Conservation (phyloP, 2,888 invertebrate species). For the Cephonodes hylas region DNA sequence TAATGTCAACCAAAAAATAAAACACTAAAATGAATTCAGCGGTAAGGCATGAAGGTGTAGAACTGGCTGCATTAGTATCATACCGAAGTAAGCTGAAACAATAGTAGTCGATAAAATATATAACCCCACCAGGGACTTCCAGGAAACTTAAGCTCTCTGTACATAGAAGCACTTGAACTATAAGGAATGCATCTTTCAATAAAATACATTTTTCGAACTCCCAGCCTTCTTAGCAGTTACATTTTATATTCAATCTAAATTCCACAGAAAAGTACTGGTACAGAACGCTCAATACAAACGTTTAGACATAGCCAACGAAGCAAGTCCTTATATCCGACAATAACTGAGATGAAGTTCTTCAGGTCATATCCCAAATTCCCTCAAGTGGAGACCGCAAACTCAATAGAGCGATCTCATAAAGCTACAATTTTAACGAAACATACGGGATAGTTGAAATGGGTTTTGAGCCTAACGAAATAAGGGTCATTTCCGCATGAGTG, state of each 20-base stretch:
- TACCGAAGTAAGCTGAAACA: no score
- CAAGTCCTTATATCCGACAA: slow-evolving; percentile 6
- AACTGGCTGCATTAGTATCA: no score
- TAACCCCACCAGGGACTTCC: no score
- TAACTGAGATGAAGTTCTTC: slow-evolving; percentile 15
- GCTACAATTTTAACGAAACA: slow-evolving; percentile 26
- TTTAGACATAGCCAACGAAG: slow-evolving; percentile 6
- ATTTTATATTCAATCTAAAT: not conserved
- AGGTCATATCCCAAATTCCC: slow-evolving; percentile 38
- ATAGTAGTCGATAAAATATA: no score
- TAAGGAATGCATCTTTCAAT: no score
- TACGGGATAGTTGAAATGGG: not conserved
- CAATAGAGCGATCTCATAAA: slow-evolving; percentile 40
- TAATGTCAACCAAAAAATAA: no score
- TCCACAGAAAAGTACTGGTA: not conserved
- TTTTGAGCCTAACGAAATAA: slow-evolving; percentile 6
- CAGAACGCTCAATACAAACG: not conserved
- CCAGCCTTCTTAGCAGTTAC: no score
- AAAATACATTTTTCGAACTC: no score
- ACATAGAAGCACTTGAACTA: no score
- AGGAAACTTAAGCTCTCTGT: no score
- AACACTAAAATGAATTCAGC: no score
- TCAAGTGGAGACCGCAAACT: slow-evolving; percentile 40
- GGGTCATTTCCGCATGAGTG: slow-evolving; percentile 18
- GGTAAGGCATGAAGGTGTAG: no score